Evolutionary conservation across 2,888 invertebrate genomes (phyloP).

Genomic region (Hipparchia sbordonii): DNA sequence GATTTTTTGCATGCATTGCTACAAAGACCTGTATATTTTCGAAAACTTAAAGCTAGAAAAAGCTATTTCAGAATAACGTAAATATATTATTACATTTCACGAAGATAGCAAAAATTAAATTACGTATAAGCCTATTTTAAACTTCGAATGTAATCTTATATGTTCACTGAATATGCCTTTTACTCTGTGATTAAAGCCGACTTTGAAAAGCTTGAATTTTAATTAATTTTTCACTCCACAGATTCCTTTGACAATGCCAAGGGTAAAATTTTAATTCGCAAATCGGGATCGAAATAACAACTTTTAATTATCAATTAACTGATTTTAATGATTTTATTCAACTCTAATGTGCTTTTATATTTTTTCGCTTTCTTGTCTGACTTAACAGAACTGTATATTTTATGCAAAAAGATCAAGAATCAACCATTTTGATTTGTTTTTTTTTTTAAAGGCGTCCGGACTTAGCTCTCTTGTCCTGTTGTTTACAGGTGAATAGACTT

Average conservation of each 20-base stretch:
- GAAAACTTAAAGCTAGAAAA: no score
- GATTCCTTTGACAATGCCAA: slow-evolving; percentile 70
- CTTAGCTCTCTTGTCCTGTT: no score
- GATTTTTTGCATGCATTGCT: no score
- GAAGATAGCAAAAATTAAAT: not conserved
- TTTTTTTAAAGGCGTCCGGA: no score
- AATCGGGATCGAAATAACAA: slow-evolving; percentile 8
- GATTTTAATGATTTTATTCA: not conserved
- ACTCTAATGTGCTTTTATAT: not conserved
- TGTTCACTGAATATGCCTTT: slow-evolving; percentile 75
- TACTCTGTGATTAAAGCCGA: slow-evolving; percentile 64
- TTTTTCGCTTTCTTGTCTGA: not conserved
- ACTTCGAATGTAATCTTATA: slow-evolving; percentile 78
- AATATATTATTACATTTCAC: no score
- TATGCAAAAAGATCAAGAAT: not conserved
- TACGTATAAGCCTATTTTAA: slow-evolving; percentile 58
- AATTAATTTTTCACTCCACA: slow-evolving; percentile 79
- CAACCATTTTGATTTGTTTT: not conserved
- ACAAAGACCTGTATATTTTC: no score
- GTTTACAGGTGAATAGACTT: no score
- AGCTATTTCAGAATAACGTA: no score
- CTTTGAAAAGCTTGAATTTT: slow-evolving; percentile 72
- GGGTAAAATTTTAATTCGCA: slow-evolving; percentile 20
- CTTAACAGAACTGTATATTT: not conserved
- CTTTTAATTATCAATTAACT: slow-evolving; percentile 5